These are phyloP conservation scores for Stegophylla sp. DNA, from an alignment of 2,888 invertebrate genomes.

Conservation along the genomic window DNA sequence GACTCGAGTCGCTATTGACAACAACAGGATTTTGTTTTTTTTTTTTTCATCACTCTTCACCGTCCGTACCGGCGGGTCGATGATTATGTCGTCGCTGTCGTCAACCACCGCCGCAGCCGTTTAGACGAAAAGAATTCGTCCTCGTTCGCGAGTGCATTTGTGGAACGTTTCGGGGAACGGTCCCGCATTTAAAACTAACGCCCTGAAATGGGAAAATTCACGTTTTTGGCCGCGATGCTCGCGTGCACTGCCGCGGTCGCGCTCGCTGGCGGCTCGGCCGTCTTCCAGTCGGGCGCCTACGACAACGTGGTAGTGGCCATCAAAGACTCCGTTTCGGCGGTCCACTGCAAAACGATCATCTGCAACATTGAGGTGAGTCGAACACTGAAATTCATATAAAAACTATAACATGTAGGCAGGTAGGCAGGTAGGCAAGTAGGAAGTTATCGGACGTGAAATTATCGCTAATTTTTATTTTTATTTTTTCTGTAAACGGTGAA, in stretches of 20 bases:
- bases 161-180: not conserved
- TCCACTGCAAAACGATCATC: conserved; percentile 66
- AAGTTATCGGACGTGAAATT: too few species aligned
- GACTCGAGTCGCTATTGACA: not conserved
- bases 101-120: not conserved
- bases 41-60: not conserved
- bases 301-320: conserved; percentile 67
- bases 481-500: not conserved
- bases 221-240: conserved; percentile 9
- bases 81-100: not conserved
- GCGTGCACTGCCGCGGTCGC: not conserved
- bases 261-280: conserved; percentile 57
- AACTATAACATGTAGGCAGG: not conserved
- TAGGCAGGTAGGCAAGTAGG: too few species aligned
- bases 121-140: too few species aligned
- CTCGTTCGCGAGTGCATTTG: too few species aligned
- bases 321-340: conserved; percentile 66
- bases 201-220: not conserved
- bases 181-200: not conserved
- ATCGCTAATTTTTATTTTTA: not conserved
- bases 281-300: conserved; percentile 66
- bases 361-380: conserved; percentile 67
- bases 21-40: not conserved
- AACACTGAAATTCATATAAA: too few species aligned
- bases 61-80: not conserved